Evolutionary conservation across 2,888 invertebrate species (phyloP).

Genomic region (Lasioglossum marginatum): DNA sequence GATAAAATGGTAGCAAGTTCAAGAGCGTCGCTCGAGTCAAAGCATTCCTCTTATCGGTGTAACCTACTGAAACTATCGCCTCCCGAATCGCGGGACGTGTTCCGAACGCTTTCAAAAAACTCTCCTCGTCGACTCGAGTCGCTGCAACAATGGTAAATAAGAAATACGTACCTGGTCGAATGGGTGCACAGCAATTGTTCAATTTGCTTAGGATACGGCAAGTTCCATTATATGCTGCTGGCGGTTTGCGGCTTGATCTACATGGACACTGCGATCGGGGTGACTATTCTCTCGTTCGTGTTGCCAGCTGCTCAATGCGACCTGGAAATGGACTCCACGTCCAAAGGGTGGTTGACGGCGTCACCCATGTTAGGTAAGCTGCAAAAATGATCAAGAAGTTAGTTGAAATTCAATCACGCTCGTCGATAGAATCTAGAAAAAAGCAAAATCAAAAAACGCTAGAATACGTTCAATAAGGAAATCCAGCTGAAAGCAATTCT

Average conservation of each 20-base stretch:
- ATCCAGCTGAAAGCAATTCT: not conserved
- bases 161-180: not conserved
- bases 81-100: not conserved
- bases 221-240: slow-evolving; percentile 85
- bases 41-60: not conserved
- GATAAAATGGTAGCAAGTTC: slow-evolving; percentile 24
- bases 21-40: slow-evolving; percentile 9
- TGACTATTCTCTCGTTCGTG: slow-evolving; percentile 86
- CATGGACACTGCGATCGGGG: slow-evolving; percentile 86
- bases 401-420: not conserved
- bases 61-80: not conserved
- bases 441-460: not conserved
- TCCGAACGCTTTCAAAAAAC: not conserved
- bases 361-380: slow-evolving; percentile 84
- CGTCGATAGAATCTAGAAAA: not conserved
- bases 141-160: not conserved
- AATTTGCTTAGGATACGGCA: slow-evolving; percentile 83
- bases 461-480: not conserved
- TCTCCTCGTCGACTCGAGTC: not conserved
- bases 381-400: not conserved
- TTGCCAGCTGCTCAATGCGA: slow-evolving; percentile 86
- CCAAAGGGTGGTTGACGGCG: slow-evolving; percentile 84
- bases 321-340: slow-evolving; percentile 83
- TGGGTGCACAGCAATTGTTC: not conserved
- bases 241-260: slow-evolving; percentile 86